phyloP scores from a whole-genome alignment of 2,113 vertebrate species.

The Myanophis thanlyinensis region DNA sequence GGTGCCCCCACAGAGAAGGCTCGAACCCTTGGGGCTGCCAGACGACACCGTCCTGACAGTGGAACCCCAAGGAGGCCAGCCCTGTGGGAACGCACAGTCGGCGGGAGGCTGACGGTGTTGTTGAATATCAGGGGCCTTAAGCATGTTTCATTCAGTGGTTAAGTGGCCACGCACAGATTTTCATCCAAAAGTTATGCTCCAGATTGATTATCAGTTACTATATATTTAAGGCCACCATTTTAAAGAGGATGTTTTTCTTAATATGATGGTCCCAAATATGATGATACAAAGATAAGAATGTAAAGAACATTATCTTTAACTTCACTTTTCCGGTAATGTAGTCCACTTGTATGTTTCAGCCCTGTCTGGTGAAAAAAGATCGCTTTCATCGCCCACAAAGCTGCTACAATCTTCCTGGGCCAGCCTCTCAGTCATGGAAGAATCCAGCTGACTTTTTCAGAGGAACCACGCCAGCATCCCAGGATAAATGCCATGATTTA shows the following conservation, averaged over 20 bases:
- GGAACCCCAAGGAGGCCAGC: too few species aligned
- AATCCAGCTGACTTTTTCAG: constrained; percentile 44
- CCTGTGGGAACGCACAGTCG: too few species aligned
- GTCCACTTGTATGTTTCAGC: constrained; percentile 23
- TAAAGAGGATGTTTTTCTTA: neutral
- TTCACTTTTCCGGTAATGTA: neutral
- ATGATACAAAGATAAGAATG: neutral
- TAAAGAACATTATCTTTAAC: neutral
- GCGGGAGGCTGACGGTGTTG: too few species aligned
- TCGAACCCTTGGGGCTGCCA: too few species aligned
- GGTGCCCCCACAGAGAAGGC: too few species aligned
- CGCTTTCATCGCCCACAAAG: constrained; percentile 51
- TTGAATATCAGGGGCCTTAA: neutral
- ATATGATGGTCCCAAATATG: neutral
- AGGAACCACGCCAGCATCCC: constrained; percentile 39
- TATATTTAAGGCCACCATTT: neutral
- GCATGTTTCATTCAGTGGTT: neutral
- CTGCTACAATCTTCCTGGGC: constrained; percentile 44
- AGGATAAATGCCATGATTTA: constrained; percentile 24
- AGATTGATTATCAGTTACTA: neutral
- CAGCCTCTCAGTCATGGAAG: constrained; percentile 27
- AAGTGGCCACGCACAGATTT: neutral
- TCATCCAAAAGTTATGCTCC: neutral
- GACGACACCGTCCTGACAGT: too few species aligned
- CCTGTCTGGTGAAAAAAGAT: constrained; percentile 62